Percentiles rank a stretch among this genome's conserved stretches.
phyloP scores from a whole-genome alignment of 2,113 vertebrate species.

The Aramus guarauna region DNA sequence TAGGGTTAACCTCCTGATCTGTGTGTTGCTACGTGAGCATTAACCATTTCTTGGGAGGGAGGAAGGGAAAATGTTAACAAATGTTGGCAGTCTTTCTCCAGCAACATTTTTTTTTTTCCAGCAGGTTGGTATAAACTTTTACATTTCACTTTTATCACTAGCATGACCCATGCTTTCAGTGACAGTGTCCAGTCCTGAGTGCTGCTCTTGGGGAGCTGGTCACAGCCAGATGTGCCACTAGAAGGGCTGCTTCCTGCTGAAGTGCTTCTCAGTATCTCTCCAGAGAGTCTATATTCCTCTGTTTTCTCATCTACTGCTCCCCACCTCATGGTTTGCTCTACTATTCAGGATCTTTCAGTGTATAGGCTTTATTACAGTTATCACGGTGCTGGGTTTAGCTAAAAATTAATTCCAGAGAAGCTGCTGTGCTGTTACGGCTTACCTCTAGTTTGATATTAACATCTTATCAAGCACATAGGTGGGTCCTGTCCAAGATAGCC shows the following conservation, averaged over 20 bases:
- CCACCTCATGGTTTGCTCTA: not conserved
- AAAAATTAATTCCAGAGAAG: not conserved
- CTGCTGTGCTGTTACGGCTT: not conserved
- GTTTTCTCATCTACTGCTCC: not conserved
- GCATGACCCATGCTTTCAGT: too few species aligned
- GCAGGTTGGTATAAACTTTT: not conserved
- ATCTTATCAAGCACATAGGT: not conserved
- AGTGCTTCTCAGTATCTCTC: not conserved
- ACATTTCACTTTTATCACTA: not conserved
- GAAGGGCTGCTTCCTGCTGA: not conserved
- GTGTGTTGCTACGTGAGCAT: not conserved
- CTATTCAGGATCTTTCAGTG: not conserved
- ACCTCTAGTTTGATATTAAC: not conserved
- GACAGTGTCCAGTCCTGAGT: accelerated
- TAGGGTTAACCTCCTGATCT: not conserved
- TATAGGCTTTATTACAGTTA: not conserved
- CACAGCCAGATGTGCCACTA: not conserved
- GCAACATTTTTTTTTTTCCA: not conserved
- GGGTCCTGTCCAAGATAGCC: not conserved
- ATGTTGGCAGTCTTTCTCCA: not conserved
- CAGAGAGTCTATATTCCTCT: not conserved
- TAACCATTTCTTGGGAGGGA: not conserved
- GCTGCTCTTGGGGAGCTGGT: not conserved
- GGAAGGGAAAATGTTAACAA: not conserved
- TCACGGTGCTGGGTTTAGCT: not conserved